phyloP scores from a whole-genome alignment of 2,797 vertebrate genomes.

The Thunnus albacares region DNA sequence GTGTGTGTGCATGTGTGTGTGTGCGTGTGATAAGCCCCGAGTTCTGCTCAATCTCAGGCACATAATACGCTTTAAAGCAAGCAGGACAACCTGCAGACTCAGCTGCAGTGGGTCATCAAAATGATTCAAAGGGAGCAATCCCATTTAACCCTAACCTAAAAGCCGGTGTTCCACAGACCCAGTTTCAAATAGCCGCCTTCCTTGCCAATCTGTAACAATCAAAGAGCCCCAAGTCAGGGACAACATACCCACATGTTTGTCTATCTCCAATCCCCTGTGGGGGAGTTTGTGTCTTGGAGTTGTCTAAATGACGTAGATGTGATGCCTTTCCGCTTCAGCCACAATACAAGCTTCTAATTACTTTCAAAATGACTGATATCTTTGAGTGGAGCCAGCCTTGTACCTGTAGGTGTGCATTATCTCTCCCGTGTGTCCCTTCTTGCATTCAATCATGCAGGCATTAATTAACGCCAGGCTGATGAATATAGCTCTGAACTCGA shows the following conservation, averaged over 20 bases:
- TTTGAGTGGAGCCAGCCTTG: conserved; percentile 64
- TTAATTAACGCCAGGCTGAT: conserved; percentile 81
- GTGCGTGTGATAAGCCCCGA: conserved; percentile 71
- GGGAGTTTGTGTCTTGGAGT: conserved; percentile 28
- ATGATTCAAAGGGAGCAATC: conserved; percentile 86
- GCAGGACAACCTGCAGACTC: conserved; percentile 85
- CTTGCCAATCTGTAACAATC: conserved; percentile 75
- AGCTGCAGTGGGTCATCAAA: conserved; percentile 85
- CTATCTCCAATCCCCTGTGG: conserved; percentile 23
- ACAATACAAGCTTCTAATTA: conserved; percentile 65
- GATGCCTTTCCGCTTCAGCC: conserved; percentile 34
- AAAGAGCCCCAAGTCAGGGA: conserved; percentile 63
- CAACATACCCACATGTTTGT: conserved; percentile 59
- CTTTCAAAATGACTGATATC: conserved; percentile 64
- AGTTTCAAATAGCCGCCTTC: conserved; percentile 72
- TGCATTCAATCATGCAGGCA: conserved; percentile 77
- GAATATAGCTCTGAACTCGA: conserved; percentile 73
- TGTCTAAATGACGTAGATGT: conserved; percentile 46
- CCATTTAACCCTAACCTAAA: conserved; percentile 86
- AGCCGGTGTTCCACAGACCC: conserved; percentile 79
- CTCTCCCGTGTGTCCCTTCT: conserved; percentile 66
- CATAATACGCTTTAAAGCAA: conserved; percentile 84
- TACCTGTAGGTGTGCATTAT: conserved; percentile 81
- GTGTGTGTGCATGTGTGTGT: conserved; percentile 16
- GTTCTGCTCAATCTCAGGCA: conserved; percentile 78